Evolutionary conservation across 2,113 vertebrate species (phyloP), one percentile per base, ranked within the genome.

Genomic region (Lepisosteus oculatus): DNA sequence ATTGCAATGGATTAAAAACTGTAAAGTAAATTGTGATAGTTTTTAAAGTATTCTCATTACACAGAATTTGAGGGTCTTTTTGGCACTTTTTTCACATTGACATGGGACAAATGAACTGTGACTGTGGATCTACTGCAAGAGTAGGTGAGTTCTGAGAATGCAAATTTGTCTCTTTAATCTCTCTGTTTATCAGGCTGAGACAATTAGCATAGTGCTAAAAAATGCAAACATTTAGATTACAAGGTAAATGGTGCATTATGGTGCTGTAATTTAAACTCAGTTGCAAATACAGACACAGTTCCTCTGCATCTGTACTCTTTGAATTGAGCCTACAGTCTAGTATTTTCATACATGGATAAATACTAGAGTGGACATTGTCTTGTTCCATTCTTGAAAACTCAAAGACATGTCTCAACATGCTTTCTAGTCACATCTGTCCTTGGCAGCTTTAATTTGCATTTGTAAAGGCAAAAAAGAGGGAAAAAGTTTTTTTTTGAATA

Each of bases 401-500:
- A 66, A 2, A 8, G 70, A 79, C 71, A 57, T 45, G 77, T 76
- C 74, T 8, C 13, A 9, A 51, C 79, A 75, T 67, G 79, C 63
- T 55, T 9, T 43, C 64, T 74, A n/a, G 74, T 67, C 64, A 66
- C 72, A 76, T 66, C 70, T 72, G 79, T 70, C 72, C 64, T 57
- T 59, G 63, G 65, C 70, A 77, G 72, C 72, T 61, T 14, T 14
- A 6, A 80, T 75, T 82, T 73, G 76, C 76, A 82, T 82, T 70
- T 75, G 55, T 77, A 65, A 75, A 73, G 71, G 51, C 67, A 72
- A 9, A 51, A 51, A 51, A 9, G n/a, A 43, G 65, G 70, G 57
- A 75, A 69, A 77, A 67, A 74, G 17, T 72, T 71, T 55, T 69
- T 61, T 15, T 67, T 62, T 44, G 51, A 78, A 72, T 73, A 78